Evolutionary conservation across 2,888 invertebrate species (phyloP), one percentile per base, ranked within the genome.

Genomic region (Encarsia formosa): DNA sequence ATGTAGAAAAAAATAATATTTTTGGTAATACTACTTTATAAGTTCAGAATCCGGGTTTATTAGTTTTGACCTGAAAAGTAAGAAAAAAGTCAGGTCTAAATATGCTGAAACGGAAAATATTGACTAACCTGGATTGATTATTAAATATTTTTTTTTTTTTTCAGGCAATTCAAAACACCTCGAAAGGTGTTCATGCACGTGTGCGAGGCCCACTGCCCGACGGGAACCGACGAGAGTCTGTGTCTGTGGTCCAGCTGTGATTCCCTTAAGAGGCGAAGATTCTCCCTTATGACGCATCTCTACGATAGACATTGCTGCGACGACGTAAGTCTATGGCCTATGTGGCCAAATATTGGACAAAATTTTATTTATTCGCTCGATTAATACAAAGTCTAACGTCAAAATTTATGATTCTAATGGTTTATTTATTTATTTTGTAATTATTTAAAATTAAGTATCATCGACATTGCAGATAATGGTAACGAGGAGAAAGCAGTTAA

Each of bases 281-380:
- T 96, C 78, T 98, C 98, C 1, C 78, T 98, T 31, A 91, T 97
- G 83, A 97, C 98, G 53, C 99, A 99, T 76, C 80, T 98, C 56
- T 88, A 90, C 65, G 98, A 98, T 77, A 88, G 93, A 58, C 98
- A 98, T 73, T 91, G 96, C 71, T 89, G 88, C 60, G 81, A 86
- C 24, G 86, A 87, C 66, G 90, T 88, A 69, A 74, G 73, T 61
- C n/a, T n/a, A n/a, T n/a, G n/a, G n/a, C n/a, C n/a, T n/a, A n/a
- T n/a, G n/a, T n/a, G n/a, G n/a, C n/a, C n/a, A n/a, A n/a, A n/a
- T n/a, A n/a, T n/a, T n/a, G n/a, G n/a, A n/a, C n/a, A n/a, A n/a
- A n/a, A n/a, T n/a, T n/a, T n/a, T n/a, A n/a, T n/a, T n/a, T n/a
- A n/a, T n/a, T n/a, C n/a, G n/a, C n/a, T n/a, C n/a, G n/a, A 47